Base-by-base conservation (phyloP, 2,888 invertebrate species). In the Hypena proboscidalis region DNA sequence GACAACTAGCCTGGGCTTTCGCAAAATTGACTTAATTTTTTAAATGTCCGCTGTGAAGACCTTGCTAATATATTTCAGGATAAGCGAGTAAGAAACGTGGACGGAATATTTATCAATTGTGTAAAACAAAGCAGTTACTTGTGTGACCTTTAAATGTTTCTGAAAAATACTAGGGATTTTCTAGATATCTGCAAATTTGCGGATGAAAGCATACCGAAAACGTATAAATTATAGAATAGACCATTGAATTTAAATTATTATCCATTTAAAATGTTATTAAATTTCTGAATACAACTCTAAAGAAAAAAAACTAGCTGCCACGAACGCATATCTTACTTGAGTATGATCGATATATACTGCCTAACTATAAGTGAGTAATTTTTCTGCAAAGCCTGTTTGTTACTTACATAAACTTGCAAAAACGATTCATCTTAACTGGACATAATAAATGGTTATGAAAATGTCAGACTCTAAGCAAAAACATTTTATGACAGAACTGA, bases 1-100 rank as follows among this genome's bases (percentile, higher is more conserved):
- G 58, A 66, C 67, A 66, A 55, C 62, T 57, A 52, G 56, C 54
- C 65, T 50, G 50, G 50, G 54, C 62, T 58, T 70, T 61, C 57
- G 52, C 47, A 54, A 70, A 69, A 74, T 69, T 60, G 57, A 42
- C 60, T 67, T 58, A 30, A 67, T 60, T 72, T 73, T 67, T 65
- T 50, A 51, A 57, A 45, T 40, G 33, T 38, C 42, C 51, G 43
- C 50, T 45, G 51, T 52, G 42, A 57, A 39, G 34, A 31, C 41
- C 41, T 41, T 36, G 50, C 37, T 33, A 22, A 48, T 57, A 56
- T 43, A 50, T 60, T 62, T 60, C 22, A 31, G 37, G 50, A 64
- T 49, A 58, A 60, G 31, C 32, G 22, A 52, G 41, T 44, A 23
- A 7, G 32, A 27, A 51, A 61, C 58, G 42, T 52, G 44, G 38